phyloP scores from a whole-genome alignment of 2,797 vertebrate genomes.

The Rhynchotus rufescens region DNA sequence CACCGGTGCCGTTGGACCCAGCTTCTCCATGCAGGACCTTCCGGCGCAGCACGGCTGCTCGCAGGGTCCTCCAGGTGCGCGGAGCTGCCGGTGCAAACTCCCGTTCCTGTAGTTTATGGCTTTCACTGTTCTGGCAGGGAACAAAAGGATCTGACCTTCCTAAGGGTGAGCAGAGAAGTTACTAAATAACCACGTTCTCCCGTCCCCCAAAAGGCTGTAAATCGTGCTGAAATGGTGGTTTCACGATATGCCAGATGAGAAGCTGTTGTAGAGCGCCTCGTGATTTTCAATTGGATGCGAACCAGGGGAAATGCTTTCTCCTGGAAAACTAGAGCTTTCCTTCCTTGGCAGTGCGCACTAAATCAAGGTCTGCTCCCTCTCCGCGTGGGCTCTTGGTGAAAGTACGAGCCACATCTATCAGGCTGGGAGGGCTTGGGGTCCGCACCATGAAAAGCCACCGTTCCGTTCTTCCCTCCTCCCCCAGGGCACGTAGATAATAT shows the following conservation, averaged over 20 bases:
- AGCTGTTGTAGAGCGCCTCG: constrained; percentile 47
- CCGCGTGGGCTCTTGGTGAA: accelerated
- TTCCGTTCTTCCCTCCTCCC: neutral
- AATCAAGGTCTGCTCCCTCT: neutral
- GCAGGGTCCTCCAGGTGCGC: constrained; percentile 11
- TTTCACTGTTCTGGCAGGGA: constrained; percentile 62
- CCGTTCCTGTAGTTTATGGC: constrained; percentile 27
- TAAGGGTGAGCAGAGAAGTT: constrained; percentile 66
- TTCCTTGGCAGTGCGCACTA: neutral
- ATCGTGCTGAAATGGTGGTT: constrained; percentile 75
- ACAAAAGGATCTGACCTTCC: constrained; percentile 72
- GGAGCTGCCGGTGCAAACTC: neutral
- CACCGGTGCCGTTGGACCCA: neutral
- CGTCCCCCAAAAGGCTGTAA: constrained; percentile 76
- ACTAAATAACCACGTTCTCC: constrained; percentile 67
- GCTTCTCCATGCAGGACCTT: neutral
- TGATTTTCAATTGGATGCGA: constrained; percentile 66
- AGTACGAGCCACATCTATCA: accelerated
- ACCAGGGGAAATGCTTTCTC: constrained; percentile 38
- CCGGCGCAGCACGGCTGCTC: neutral
- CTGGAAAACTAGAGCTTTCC: neutral
- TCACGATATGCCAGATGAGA: constrained; percentile 66
- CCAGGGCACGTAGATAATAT: accelerated
- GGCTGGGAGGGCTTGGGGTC: too few relatives aligned
- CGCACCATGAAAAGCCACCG: neutral